These are phyloP conservation scores for Pleuronectes platessa DNA, from an alignment of 2,113 vertebrate species.

Conservation along the genomic window DNA sequence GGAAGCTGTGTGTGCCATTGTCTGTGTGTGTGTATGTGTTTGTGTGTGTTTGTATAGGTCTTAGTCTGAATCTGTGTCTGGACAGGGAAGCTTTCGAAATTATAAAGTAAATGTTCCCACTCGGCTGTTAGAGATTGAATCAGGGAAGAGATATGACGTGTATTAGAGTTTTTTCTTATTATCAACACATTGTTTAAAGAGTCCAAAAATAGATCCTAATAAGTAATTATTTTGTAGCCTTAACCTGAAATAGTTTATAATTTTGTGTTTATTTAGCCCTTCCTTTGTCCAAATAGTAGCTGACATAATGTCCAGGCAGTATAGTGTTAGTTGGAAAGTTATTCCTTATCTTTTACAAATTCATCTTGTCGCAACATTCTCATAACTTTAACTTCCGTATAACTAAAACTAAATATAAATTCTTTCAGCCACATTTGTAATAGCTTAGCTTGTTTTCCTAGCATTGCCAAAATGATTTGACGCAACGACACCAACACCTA, in stretches of 20 bases:
- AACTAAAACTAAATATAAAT: not conserved
- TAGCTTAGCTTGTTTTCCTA: not conserved
- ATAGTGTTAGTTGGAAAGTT: not conserved
- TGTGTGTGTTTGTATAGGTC: slow-evolving; percentile 43
- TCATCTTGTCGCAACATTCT: not conserved
- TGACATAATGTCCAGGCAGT: not conserved
- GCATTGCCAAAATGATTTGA: not conserved
- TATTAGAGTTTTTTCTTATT: not conserved
- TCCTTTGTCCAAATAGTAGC: not conserved
- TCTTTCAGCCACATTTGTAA: not conserved
- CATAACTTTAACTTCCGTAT: not conserved
- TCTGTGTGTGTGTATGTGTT: not conserved
- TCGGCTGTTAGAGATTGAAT: slow-evolving; percentile 13
- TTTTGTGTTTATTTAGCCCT: not conserved
- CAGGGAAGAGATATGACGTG: not conserved
- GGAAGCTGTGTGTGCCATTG: slow-evolving; percentile 23
- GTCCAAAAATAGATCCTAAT: not conserved
- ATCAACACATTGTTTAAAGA: not conserved
- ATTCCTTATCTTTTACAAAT: not conserved
- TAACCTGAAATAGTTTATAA: not conserved
- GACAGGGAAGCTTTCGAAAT: slow-evolving; percentile 54
- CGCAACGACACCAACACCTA: slow-evolving; percentile 4
- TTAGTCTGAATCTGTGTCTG: slow-evolving; percentile 38
- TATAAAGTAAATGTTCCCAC: slow-evolving; percentile 49
- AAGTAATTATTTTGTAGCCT: not conserved